phyloP scores from a whole-genome alignment of 2,113 vertebrate genomes.

The Siniperca chuatsi region DNA sequence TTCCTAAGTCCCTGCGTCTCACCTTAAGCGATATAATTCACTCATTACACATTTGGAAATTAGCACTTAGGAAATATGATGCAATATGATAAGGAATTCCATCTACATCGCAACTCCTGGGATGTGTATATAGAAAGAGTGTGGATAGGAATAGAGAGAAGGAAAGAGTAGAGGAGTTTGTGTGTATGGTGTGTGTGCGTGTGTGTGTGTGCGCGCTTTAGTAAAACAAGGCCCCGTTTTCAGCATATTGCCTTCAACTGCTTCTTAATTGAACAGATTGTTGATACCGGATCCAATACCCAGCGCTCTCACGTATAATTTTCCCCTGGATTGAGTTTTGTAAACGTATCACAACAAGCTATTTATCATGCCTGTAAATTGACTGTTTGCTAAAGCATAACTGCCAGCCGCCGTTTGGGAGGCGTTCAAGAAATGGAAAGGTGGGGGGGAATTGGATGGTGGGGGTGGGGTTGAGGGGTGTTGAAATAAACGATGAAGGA shows the following conservation, averaged over 20 bases:
- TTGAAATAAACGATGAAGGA: conserved; percentile 90
- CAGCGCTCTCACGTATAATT: conserved; percentile 91
- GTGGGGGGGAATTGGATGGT: conserved; percentile 74
- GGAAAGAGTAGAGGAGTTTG: conserved; percentile 41
- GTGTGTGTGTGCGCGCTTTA: conserved; percentile 63
- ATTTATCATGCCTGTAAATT: conserved; percentile 95
- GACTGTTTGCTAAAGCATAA: conserved; percentile 97
- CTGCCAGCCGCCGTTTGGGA: conserved; percentile 89
- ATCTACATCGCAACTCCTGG: conserved; percentile 69
- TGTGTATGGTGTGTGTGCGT: conserved; percentile 17
- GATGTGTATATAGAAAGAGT: conserved; percentile 60
- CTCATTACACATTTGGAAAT: conserved; percentile 82
- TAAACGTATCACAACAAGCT: conserved; percentile 92
- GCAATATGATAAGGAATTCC: conserved; percentile 77
- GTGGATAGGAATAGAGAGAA: conserved; percentile 41
- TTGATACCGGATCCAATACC: conserved; percentile 93
- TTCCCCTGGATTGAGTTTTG: conserved; percentile 92
- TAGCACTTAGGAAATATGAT: conserved; percentile 82
- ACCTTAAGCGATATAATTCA: conserved; percentile 84
- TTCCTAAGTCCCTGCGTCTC: conserved; percentile 78
- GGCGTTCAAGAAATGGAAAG: conserved; percentile 89
- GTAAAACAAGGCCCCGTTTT: conserved; percentile 80
- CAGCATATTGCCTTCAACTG: conserved; percentile 94
- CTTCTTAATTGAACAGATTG: conserved; percentile 95
- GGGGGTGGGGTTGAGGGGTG: conserved; percentile 86